These are phyloP conservation scores for Cochlearius cochlearius DNA, from an alignment of 2,113 vertebrate species.

Conservation along the genomic window DNA sequence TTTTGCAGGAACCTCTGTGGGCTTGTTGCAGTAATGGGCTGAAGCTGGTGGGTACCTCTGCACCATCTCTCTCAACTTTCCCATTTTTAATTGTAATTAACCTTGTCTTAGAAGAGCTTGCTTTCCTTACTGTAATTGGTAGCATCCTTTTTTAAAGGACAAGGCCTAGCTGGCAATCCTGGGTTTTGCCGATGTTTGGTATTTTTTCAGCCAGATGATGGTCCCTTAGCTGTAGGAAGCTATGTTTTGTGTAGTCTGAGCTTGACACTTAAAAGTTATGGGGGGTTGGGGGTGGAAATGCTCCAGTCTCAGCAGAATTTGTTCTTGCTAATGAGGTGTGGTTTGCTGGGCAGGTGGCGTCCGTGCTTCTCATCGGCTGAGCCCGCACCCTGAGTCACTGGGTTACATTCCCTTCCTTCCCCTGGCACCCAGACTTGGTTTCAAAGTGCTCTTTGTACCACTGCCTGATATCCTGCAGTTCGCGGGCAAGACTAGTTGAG, in stretches of 20 bases:
- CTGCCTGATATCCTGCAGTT: background rate
- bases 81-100: background rate
- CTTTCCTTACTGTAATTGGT: background rate
- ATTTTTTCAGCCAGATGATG: background rate
- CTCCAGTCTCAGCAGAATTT: background rate
- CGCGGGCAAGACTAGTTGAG: fast-evolving
- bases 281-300: background rate
- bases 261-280: background rate
- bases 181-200: background rate
- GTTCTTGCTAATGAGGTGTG: background rate
- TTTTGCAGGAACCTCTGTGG: background rate
- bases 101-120: background rate
- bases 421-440: background rate
- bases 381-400: background rate
- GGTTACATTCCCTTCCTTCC: background rate
- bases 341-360: background rate
- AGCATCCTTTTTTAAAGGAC: background rate
- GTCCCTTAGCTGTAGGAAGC: background rate
- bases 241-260: background rate
- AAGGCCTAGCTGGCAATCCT: background rate
- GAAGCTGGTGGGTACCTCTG: background rate
- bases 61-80: background rate
- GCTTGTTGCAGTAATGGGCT: background rate
- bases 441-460: background rate
- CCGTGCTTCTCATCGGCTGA: background rate